These are phyloP conservation scores for Vulpes ferrilata DNA, from an alignment of 2,113 vertebrate species.

Conservation along the genomic window DNA sequence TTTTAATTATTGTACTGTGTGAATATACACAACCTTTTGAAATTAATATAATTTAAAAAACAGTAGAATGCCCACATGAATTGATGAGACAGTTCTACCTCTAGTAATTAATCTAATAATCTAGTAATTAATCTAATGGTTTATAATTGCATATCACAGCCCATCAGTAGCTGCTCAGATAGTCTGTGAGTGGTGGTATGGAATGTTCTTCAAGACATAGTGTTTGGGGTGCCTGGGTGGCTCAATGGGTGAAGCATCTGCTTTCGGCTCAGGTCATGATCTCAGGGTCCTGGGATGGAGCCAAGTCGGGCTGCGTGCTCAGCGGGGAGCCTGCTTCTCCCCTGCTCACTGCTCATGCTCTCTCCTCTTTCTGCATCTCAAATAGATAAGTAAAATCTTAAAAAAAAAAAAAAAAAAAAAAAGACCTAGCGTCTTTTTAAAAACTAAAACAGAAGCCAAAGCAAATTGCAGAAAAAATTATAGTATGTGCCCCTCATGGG, in stretches of 20 bases:
- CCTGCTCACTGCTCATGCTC: not conserved
- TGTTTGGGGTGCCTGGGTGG: not conserved
- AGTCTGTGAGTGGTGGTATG: not conserved
- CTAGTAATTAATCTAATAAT: not conserved
- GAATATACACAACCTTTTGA: not conserved
- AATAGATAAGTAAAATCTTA: not conserved
- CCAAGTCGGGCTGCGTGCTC: not conserved
- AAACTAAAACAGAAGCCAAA: not conserved
- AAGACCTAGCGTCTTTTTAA: not conserved
- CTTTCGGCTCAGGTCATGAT: not conserved
- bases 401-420: not conserved
- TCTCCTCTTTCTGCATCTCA: not conserved
- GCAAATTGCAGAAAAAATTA: conserved; percentile 40
- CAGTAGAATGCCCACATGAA: not conserved
- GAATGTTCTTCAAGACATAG: not conserved
- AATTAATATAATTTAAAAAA: not conserved
- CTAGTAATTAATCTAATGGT: conserved; percentile 6
- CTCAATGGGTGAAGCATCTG: not conserved
- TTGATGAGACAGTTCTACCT: not conserved
- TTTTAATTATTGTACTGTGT: not conserved
- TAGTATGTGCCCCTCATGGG: not conserved
- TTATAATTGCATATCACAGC: not conserved
- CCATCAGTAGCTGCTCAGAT: not conserved
- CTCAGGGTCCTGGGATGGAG: not conserved
- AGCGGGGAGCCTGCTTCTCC: not conserved